Evolutionary conservation across 2,888 invertebrate genomes (phyloP), one percentile per base, ranked within the genome.

Genomic region (Gymnoscelis rufifasciata): DNA sequence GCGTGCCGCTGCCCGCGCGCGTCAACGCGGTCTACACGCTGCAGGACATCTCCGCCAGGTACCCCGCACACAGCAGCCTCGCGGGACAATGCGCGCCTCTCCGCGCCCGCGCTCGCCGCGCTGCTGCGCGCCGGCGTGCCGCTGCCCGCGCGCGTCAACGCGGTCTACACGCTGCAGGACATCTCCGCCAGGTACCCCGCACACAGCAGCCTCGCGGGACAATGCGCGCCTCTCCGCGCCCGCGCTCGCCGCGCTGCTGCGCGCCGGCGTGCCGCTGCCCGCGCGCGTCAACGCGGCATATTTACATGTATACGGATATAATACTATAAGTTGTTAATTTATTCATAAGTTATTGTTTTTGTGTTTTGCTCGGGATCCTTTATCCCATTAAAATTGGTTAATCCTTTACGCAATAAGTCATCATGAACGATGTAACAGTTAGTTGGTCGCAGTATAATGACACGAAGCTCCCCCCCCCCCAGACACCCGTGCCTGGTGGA

Each of bases 11-110:
- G 13, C 77, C 88, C 12, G 86, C 93, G 6, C 81, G 92, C 29
- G 89, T 92, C 69, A 94, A 94, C 78, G 89, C 93, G 19, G 89
- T 94, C 41, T 89, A 91, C 53, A 90, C 91, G 27, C 82, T 92
- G 52, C 84, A 90, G 0, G 94, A 94, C 72, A 89, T 94, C 40
- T 93, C 93, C 71, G 84, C 91, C 57, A 78, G 86, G 90, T 91
- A 38, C n/a, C 4, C 7, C 12, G 27, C 5, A 10, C 4, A 4
- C 27, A n/a, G 27, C 5, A 1, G 4, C 1, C n/a, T n/a, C n/a
- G 78, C 78, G 35, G 82, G 90, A 11, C 79, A n/a, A n/a, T n/a
- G n/a, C n/a, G n/a, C n/a, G n/a, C n/a, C n/a, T n/a, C 93, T 62
- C 83, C 93, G 63, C 91, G 92, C 61, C 71, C 93, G 54, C 90